These are phyloP conservation scores for Camarhynchus parvulus DNA, from an alignment of 2,113 vertebrate genomes.

Conservation along the genomic window DNA sequence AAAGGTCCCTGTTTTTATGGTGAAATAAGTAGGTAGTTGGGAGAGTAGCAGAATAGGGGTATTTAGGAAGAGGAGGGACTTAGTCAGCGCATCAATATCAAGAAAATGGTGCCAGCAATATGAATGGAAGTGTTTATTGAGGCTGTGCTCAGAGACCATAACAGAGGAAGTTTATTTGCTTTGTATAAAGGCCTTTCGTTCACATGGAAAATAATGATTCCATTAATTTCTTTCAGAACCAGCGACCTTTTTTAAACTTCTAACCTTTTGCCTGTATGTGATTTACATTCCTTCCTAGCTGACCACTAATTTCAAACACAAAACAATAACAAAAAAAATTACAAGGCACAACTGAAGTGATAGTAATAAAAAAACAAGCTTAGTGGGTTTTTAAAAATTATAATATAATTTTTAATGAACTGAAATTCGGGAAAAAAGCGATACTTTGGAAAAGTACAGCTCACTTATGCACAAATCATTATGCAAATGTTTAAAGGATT, in stretches of 20 bases:
- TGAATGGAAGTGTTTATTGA: conserved; percentile 40
- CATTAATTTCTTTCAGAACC: conserved; percentile 43
- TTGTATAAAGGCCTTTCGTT: conserved; percentile 49
- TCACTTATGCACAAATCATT: background rate
- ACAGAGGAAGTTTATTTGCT: conserved; percentile 53
- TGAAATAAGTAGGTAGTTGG: conserved; percentile 48
- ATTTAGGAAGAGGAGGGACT: conserved; percentile 37
- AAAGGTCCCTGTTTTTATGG: conserved; percentile 4
- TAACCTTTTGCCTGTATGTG: background rate
- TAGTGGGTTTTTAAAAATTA: background rate
- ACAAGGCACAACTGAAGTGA: background rate
- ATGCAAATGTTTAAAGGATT: background rate
- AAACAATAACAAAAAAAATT: background rate
- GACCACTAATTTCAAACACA: background rate
- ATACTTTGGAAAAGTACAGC: background rate
- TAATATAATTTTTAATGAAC: background rate
- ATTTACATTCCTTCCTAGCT: conserved; percentile 25
- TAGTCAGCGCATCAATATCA: conserved; percentile 24
- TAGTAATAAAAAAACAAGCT: background rate
- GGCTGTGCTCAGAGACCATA: conserved; percentile 14
- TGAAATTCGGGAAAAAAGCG: background rate
- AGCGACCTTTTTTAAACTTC: background rate
- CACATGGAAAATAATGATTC: conserved; percentile 36
- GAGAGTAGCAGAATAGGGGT: background rate
- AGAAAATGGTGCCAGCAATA: conserved; percentile 33